Evolutionary conservation across 2,888 invertebrate genomes (phyloP), one percentile per base, ranked within the genome.

Genomic region (Kryphioiulus occultus): DNA sequence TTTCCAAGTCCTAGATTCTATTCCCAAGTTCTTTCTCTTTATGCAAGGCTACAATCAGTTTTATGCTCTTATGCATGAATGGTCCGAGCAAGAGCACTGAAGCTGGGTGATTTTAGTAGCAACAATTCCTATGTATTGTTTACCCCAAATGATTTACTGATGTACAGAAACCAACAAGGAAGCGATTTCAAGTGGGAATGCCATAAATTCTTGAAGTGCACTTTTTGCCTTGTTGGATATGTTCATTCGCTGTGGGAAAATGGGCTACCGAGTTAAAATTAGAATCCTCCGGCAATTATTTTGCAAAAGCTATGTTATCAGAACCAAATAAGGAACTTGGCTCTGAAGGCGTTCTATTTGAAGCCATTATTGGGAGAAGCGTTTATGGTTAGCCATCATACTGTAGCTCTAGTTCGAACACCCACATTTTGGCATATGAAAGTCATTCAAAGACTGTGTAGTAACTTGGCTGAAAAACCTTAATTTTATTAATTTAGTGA

Each of bases 201-300:
- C 26, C 26, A 26, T 68, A 68, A 26, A 68, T 26, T 68, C 68
- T 26, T 26, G 26, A 26, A 68, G 26, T 68, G 26, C 26, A 26
- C 26, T 68, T 68, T 68, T 68, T 68, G 9, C 26, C 68, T 68
- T 26, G 26, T 26, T 68, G 68, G 68, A 68, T 26, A 2, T 68
- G 68, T 26, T 68, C 68, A 26, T 68, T 12, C 26, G 68, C 68
- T 68, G 68, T 68, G 68, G 68, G 22, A 68, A 68, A 68, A 68
- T 68, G 68, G 68, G 68, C 26, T 68, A 26, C 68, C 68, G 68
- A 68, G 68, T 68, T 68, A 68, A 68, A 68, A 68, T 68, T 68
- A 68, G 68, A 68, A 68, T 26, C 68, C 12, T 9, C 5, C 68
- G 10, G 68, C 68, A 68, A 68, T 68, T 68, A 68, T 68, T 68